A percentile compares a stretch with the other conserved stretches of the same genome.
phyloP scores from a whole-genome alignment of 2,113 vertebrate species.

The Talpa occidentalis region DNA sequence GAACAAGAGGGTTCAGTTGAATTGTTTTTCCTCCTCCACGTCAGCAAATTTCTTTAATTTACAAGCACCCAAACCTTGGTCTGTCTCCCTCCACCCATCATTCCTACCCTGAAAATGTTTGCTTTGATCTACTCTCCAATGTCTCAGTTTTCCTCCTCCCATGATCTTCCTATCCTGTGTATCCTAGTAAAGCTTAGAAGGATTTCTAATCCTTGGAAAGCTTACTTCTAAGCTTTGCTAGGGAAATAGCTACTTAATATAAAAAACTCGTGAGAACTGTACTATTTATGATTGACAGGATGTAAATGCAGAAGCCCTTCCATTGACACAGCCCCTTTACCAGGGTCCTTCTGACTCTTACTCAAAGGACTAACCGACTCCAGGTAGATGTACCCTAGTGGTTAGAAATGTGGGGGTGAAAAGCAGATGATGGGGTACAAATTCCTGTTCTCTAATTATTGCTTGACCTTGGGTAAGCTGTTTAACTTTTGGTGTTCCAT shows the following conservation, averaged over 20 bases:
- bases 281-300: neutral
- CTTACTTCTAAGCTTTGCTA: neutral
- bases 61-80: neutral
- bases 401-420: neutral
- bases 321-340: neutral
- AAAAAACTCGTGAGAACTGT: neutral
- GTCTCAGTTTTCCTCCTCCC: neutral
- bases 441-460: neutral
- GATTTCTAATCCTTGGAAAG: too few species aligned
- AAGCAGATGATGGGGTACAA: neutral
- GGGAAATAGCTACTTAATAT: neutral
- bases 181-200: too few species aligned
- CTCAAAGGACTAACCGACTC: neutral
- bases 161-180: neutral
- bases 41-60: neutral
- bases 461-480: neutral
- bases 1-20: neutral
- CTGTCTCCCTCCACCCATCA: accelerated
- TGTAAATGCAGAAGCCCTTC: neutral
- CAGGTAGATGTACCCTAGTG: neutral
- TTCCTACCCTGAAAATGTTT: neutral
- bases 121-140: neutral
- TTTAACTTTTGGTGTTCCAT: neutral
- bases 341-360: neutral
- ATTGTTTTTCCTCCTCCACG: neutral